Evolutionary conservation across 2,113 vertebrate species (phyloP), one percentile per base, ranked within the genome.

Genomic region (Pyxicephalus adspersus): DNA sequence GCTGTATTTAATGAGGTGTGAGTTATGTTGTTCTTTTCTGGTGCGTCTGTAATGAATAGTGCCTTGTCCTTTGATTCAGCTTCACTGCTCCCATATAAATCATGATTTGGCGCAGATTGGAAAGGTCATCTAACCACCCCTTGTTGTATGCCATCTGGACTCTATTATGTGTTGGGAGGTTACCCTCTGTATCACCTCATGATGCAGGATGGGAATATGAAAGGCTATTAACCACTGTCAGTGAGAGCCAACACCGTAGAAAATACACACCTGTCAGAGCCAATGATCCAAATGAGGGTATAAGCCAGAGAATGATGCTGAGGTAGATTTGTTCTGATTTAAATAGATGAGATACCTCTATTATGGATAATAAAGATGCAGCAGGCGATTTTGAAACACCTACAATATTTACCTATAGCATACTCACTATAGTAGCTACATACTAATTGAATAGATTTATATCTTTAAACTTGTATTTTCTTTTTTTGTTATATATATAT

Each of bases 41-140:
- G 58, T 45, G 45, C 28, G 31, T 57, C 25, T 55, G 17, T 74
- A 73, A 74, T 78, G 70, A 83, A 85, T 83, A 61, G 77, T 23
- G 73, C 29, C 15, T 11, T 63, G 26, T 65, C 83, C 70, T 77
- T 68, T 50, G 0, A 38, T 83, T 34, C 81, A 83, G 80, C 58
- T 86, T 71, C 11, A 77, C 74, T 60, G 83, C 85, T 18, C 88
- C 88, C 86, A 86, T 85, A 86, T 84, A 76, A 75, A 82, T 29
- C 22, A 26, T 71, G 63, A 60, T 76, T 85, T 76, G 2, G 52
- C 5, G 13, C 23, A 81, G 83, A 29, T 78, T 86, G 22, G 78
- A 87, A 87, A 89, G 89, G 89, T 87, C 85, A 83, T 71, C 31
- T 77, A 76, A 78, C 80, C 87, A 84, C 66, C 80, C 68, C 25